These are phyloP conservation scores for Sitta europaea DNA, from an alignment of 2,113 vertebrate genomes.

Conservation along the genomic window DNA sequence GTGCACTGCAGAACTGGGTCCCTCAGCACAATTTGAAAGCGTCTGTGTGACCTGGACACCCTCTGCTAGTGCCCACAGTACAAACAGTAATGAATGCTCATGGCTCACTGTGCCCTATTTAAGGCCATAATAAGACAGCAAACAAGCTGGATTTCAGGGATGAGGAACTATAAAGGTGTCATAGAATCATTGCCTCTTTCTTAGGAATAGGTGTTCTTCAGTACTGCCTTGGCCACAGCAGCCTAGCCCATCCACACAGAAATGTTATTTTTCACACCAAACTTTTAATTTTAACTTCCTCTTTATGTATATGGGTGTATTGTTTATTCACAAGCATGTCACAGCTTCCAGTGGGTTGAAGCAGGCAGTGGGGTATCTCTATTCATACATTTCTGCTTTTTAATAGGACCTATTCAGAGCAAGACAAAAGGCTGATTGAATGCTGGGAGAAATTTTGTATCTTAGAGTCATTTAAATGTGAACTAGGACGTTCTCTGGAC, in stretches of 20 bases:
- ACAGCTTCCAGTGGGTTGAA: conserved; percentile 7
- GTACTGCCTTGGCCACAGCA: not conserved
- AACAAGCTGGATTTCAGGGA: not conserved
- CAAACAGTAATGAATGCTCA: not conserved
- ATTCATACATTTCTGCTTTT: conserved; percentile 43
- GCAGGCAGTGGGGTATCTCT: not conserved
- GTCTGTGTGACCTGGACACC: not conserved
- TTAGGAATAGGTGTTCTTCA: not conserved
- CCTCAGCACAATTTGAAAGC: not conserved
- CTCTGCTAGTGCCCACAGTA: not conserved
- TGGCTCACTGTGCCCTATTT: not conserved
- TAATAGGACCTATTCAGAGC: conserved; percentile 45
- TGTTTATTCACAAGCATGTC: conserved; percentile 22
- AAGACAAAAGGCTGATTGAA: conserved; percentile 52
- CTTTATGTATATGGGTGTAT: not conserved
- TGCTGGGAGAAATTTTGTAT: conserved; percentile 55
- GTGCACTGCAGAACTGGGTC: not conserved
- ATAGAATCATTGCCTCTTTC: not conserved
- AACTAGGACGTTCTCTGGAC: conserved; percentile 56
- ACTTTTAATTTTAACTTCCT: conserved; percentile 7
- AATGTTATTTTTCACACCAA: not conserved
- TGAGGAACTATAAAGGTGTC: not conserved
- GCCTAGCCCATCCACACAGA: not conserved
- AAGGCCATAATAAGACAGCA: not conserved
- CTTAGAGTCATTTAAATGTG: conserved; percentile 56